Base-by-base conservation (phyloP, 2,888 invertebrate genomes). In the Parnassius orleans region DNA sequence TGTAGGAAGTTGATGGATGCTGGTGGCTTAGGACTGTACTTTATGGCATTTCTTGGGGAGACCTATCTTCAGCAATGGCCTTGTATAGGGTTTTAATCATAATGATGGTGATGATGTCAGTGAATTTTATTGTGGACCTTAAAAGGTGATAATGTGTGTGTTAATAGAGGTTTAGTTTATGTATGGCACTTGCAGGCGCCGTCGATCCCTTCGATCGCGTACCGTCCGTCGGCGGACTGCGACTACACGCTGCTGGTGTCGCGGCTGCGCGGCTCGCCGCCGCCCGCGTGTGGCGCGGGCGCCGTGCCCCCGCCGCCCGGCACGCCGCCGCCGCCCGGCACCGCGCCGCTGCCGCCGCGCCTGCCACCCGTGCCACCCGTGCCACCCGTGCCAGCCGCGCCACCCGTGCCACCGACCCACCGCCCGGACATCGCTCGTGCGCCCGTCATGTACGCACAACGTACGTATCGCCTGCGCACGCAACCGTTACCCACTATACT, bases 171-270 rank as follows among this genome's bases (percentile, higher is more conserved):
- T 19, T 19, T 2, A 19, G 19, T 33, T 33, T 33, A 7, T 5
- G 33, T 33, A 33, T 33, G 33, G 33, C 7, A 33, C 3, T 1
- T 66, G n/a, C 81, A 93, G 92, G 92, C 92, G 0, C 92, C 92
- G 50, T 84, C 90, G 74, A 93, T 93, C 81, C 84, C 95, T 81
- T 81, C 93, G 85, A 95, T 95, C 69, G 93, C 93, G 71, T 97
- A 96, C 88, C 95, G 95, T 77, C 96, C 96, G 11, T 96, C 96
- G 2, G 95, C 95, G 0, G 95, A 97, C 91, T 97, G 97, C 84
- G 95, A 97, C 65, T 98, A 98, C 84, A 96, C 96, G 10, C 95
- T 97, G 93, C 90, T 98, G 69, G 96, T 98, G 53, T 96, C 95
- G 74, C 95, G 96, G 83, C 96, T 98, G 75, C 95, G 96, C 65